Base-by-base conservation (phyloP, 2,113 vertebrate species). In the Symphodus melops region DNA sequence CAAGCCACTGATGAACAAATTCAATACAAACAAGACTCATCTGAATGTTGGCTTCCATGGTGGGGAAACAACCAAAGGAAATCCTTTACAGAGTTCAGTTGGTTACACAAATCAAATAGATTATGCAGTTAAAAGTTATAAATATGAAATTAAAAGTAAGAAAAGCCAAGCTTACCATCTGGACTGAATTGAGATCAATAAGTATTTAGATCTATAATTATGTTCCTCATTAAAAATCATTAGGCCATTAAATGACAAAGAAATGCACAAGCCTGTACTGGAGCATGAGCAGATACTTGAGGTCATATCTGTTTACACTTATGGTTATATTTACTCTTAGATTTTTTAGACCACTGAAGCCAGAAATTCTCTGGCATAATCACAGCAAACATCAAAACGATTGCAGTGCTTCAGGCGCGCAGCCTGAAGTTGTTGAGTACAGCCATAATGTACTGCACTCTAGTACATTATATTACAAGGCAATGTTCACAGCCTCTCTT, bases 251-350 rank as follows among this genome's bases (percentile, higher is more conserved):
- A 9, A 51, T 20, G 8, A 51, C 11, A 51, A 8, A n/a, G 48
- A 51, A n/a, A 19, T 51, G 17, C 17, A 48, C 17, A n/a, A 9
- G 48, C 1, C 19, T 51, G 19, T 51, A 9, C 17, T n/a, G 61
- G 4, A 5, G 5, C 37, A 62, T 54, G n/a, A 72, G 53, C 25
- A 7, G 61, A 67, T 44, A 70, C 8, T 19, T 20, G 44, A 9
- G 8, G 20, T 69, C 68, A 66, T 59, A 56, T 37, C 52, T 21
- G 36, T 14, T 51, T 3, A 42, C 25, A 37, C 9, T 59, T 1
- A 4, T 19, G 19, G 67, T 46, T 68, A 48, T 67, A 49, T 53
- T 62, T 61, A 57, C 36, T 52, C 37, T 77, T 80, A 51, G 72
- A 67, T 65, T 68, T 21, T 1, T 68, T 20, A 51, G 41, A 33